phyloP scores from a whole-genome alignment of 2,113 vertebrate species.

The Thinocorus orbignyianus region DNA sequence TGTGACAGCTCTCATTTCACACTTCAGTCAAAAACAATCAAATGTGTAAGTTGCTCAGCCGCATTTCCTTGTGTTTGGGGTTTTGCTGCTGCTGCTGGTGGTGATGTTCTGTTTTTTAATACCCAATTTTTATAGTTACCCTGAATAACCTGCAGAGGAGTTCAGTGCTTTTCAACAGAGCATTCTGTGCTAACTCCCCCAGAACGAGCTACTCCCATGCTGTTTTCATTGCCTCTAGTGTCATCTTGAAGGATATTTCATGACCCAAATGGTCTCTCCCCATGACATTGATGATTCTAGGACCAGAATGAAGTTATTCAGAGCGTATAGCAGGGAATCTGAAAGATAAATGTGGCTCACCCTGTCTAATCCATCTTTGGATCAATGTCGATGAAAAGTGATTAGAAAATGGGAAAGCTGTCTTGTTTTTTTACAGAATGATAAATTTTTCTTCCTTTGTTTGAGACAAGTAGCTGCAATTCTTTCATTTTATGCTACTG shows the following conservation, averaged over 20 bases:
- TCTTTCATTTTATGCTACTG: background rate
- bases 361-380: background rate
- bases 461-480: background rate
- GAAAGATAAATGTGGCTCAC: background rate
- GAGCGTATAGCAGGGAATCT: background rate
- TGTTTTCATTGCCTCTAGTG: background rate
- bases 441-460: background rate
- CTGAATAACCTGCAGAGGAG: background rate
- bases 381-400: conserved; percentile 10
- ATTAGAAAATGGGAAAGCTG: conserved; percentile 30
- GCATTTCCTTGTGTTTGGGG: background rate
- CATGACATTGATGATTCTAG: background rate
- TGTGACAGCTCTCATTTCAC: background rate
- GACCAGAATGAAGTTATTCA: conserved; percentile 33
- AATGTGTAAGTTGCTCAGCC: background rate
- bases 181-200: background rate
- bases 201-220: background rate
- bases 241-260: background rate
- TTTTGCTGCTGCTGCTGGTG: no score
- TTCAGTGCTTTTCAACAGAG: background rate
- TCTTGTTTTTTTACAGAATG: background rate
- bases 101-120: background rate
- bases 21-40: background rate
- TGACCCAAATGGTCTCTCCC: conserved; percentile 20
- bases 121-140: background rate